A percentile compares a stretch with the other conserved stretches of the same genome.
Conservation (phyloP, 2,888 invertebrate species). For the Perizoma flavofasciatum region DNA sequence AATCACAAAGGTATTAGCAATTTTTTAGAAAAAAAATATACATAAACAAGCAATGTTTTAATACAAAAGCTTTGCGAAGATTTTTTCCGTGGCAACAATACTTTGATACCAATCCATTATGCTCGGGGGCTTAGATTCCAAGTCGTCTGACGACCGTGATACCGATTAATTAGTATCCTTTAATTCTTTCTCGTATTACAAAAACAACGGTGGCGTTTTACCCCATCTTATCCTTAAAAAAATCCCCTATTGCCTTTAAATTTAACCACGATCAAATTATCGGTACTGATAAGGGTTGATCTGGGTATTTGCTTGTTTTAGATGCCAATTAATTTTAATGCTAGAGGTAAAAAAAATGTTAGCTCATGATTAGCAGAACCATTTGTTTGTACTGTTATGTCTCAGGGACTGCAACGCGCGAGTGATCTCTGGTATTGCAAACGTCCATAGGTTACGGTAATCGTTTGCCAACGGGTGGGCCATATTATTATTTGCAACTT, state of each 20-base stretch:
- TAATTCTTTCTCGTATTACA: constrained; percentile 48
- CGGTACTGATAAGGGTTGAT: constrained; percentile 29
- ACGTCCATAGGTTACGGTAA: no score
- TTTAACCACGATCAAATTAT: constrained; percentile 33
- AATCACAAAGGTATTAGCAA: background rate
- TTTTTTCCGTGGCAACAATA: constrained; percentile 25
- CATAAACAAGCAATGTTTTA: constrained; percentile 1
- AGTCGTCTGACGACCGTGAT: constrained; percentile 30
- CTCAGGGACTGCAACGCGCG: no score
- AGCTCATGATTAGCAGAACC: no score
- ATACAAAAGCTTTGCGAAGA: constrained; percentile 9
- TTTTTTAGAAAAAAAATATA: background rate
- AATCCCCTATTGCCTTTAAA: constrained; percentile 35
- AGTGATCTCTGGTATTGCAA: no score
- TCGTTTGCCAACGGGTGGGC: no score
- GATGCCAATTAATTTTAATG: constrained; percentile 8
- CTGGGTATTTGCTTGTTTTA: constrained; percentile 3
- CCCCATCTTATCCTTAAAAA: constrained; percentile 9
- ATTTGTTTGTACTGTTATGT: no score
- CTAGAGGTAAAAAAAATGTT: background rate
- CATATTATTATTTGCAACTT: no score
- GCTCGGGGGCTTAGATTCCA: constrained; percentile 24
- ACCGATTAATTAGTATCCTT: constrained; percentile 46
- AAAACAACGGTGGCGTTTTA: constrained; percentile 38
- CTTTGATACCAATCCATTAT: constrained; percentile 26